These are phyloP conservation scores for Tauraco hartlaubi DNA, from an alignment of 2,797 vertebrate genomes.

Conservation along the genomic window DNA sequence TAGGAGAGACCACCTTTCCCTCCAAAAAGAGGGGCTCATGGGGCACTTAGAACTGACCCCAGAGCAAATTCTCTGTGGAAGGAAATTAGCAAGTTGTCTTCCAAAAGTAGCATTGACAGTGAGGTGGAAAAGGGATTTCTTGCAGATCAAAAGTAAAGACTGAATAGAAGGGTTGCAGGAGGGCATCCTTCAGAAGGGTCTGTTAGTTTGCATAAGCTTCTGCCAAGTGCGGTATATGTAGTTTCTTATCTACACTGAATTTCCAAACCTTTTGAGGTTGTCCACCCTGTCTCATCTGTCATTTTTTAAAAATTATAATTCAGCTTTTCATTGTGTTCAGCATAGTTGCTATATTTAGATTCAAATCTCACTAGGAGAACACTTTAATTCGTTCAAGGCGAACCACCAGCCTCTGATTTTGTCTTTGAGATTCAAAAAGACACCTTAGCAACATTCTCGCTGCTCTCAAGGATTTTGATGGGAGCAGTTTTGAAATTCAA, in stretches of 20 bases:
- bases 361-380: not conserved
- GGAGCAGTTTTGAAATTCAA: slow-evolving; percentile 53
- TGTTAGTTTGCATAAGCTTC: slow-evolving; percentile 19
- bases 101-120: not conserved
- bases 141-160: not conserved
- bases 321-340: not conserved
- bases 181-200: not conserved
- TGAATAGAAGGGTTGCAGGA: not conserved
- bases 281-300: not conserved
- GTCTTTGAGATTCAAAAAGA: slow-evolving; percentile 8
- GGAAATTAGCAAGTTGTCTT: not conserved
- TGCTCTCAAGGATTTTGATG: slow-evolving; percentile 42
- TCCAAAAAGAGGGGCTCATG: not conserved
- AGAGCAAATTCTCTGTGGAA: not conserved
- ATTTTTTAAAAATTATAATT: not conserved
- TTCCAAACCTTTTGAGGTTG: slow-evolving; percentile 18
- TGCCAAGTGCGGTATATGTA: not conserved
- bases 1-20: not conserved
- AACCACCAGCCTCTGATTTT: slow-evolving; percentile 26
- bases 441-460: not conserved
- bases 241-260: slow-evolving; percentile 11
- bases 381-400: slow-evolving; percentile 24
- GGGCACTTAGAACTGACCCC: not conserved
- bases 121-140: not conserved
- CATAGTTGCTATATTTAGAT: slow-evolving; percentile 20